Base-by-base conservation (phyloP, 2,797 vertebrate genomes). In the Pipistrellus pipistrellus region DNA sequence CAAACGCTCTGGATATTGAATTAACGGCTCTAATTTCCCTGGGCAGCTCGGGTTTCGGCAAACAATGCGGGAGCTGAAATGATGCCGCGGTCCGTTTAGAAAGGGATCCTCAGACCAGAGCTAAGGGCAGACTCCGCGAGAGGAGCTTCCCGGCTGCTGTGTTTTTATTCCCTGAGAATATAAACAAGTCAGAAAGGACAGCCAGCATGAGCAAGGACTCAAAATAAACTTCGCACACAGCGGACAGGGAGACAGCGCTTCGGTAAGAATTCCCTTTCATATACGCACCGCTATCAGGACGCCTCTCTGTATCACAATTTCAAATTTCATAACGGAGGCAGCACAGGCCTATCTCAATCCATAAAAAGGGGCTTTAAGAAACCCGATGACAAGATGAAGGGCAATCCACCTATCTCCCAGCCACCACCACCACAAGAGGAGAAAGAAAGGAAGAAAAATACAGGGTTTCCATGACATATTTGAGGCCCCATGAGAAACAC, bases 141-240 rank as follows among this genome's bases (percentile, higher is more conserved):
- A 88, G 55, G 93, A 72, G 41, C 85, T 0, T 95, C 90, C 88
- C 53, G 17, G 93, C 35, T 41, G 88, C 84, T 57, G 51, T 44
- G 46, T 91, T 96, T 95, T 94, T 85, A 85, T 89, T 96, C 94
- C 83, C 82, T n/a, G 91, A 80, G 87, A 83, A 93, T 88, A 94
- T 95, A 96, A 97, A 94, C 94, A 94, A 95, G 73, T 57, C 68
- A 89, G 77, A 92, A 92, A 78, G 62, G 82, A 96, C 94, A 95
- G 85, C 78, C 93, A 92, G 90, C 13, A 0, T 53, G 86, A 92
- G 80, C n/a, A 27, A 80, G 75, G 85, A 55, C 83, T 91, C 83
- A 83, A 82, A 78, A 94, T 87, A 90, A 87, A 85, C 80, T 91
- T 69, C 41, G 71, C 35, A 30, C 73, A 78, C 14, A 51, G 62